phyloP scores from a whole-genome alignment of 2,113 vertebrate genomes.

The Castor canadensis region DNA sequence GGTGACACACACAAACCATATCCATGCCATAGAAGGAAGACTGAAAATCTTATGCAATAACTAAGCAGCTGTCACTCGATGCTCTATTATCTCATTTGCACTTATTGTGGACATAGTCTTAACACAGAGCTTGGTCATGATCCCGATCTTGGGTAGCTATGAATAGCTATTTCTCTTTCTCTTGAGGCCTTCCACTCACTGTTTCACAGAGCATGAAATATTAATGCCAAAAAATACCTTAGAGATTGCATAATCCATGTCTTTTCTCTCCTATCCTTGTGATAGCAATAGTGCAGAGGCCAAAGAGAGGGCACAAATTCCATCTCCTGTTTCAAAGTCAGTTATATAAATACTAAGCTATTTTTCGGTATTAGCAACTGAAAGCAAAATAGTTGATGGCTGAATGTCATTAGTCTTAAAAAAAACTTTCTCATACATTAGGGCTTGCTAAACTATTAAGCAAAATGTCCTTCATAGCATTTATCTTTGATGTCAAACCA shows the following conservation, averaged over 20 bases:
- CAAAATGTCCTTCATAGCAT: too few species aligned
- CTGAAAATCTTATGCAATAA: neutral
- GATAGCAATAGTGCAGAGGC: neutral
- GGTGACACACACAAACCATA: neutral
- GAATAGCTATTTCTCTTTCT: neutral
- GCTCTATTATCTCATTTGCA: neutral
- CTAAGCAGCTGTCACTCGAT: neutral
- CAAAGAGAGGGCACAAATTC: neutral
- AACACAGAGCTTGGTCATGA: neutral
- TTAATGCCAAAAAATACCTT: neutral
- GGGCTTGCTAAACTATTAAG: neutral
- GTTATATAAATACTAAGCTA: neutral
- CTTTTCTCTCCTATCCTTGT: neutral
- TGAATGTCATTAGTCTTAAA: neutral
- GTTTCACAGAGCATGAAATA: neutral
- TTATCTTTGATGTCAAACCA: neutral
- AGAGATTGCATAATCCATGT: neutral
- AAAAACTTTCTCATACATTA: neutral
- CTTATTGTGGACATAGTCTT: neutral
- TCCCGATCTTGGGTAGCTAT: neutral
- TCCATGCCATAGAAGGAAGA: neutral
- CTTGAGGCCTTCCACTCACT: neutral
- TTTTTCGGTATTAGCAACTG: neutral
- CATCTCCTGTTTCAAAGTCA: neutral
- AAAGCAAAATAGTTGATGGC: neutral